Evolutionary conservation across 1,140 invertebrate genomes (phyloP), one percentile per base, ranked within the genome.

Genomic region (Phortica variegata): DNA sequence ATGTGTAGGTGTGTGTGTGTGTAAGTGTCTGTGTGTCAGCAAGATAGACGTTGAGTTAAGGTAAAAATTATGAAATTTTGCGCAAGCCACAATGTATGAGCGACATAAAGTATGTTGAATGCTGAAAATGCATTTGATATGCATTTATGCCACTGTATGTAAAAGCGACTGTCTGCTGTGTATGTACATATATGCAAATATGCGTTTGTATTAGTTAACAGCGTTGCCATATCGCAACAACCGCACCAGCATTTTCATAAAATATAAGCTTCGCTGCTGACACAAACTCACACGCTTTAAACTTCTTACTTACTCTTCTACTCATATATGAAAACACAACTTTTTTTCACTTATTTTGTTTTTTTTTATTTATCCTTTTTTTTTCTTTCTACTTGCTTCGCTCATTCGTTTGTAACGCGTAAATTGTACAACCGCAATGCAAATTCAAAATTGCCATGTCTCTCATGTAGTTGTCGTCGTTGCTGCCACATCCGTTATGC

Each of bases 61-160:
- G 40, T 41, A 56, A 57, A 61, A 68, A 68, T 68, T 68, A 68
- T 68, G 57, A 68, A 68, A 68, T 68, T 68, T 68, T 68, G 63
- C 63, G 41, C 63, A 63, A 62, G 60, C 63, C 63, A 46, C 56
- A 62, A n/a, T n/a, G n/a, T n/a, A 26, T 6, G 49, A 49, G 40
- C 41, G 29, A 21, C 10, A 32, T 56, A 48, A 46, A 48, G 3
- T 38, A 15, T 19, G 15, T 17, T 18, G 36, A 13, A 19, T 26
- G 23, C 23, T 26, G 23, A 26, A 26, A 26, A n/a, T 26, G 23
- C 23, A 10, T 26, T 26, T 26, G 23, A 26, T 26, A 26, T 26
- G 23, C 23, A 26, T 26, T 26, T 26, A 26, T 8, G 16, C 6
- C 36, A 7, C 3, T 12, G 41, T 13, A 29, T 9, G 36, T 43